These are phyloP conservation scores for Scaptodrosophila lebanonensis DNA, from an alignment of 1,140 invertebrate species.

Conservation along the genomic window DNA sequence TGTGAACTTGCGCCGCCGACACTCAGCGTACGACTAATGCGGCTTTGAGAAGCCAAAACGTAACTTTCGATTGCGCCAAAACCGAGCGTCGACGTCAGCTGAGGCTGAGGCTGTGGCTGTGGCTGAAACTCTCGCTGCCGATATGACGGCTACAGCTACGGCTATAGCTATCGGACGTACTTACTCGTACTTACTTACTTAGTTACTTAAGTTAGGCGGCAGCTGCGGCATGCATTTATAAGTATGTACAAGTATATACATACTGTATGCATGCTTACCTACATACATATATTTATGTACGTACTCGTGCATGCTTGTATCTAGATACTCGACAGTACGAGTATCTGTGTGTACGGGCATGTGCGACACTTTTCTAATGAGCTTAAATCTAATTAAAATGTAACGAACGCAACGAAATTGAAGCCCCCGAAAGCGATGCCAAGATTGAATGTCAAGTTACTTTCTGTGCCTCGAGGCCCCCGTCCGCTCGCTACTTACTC, in stretches of 20 bases:
- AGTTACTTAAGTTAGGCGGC: too few species aligned
- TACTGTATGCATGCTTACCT: too few species aligned
- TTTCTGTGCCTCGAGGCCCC: background rate
- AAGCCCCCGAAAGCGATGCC: constrained; percentile 24
- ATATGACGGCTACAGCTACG: constrained; percentile 1
- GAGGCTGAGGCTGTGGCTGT: background rate
- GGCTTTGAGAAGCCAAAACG: constrained; percentile 66
- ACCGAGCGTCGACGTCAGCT: constrained; percentile 18
- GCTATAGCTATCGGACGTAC: background rate
- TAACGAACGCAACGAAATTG: constrained; percentile 10
- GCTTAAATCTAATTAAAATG: constrained; percentile 17
- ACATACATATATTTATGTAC: too few species aligned
- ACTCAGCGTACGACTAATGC: constrained; percentile 62
- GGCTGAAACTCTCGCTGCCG: constrained; percentile 1
- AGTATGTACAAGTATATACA: too few species aligned
- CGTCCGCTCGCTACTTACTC: constrained; percentile 1
- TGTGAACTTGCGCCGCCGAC: constrained; percentile 63
- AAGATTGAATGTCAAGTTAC: constrained; percentile 23
- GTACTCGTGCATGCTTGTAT: background rate
- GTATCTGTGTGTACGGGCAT: too few species aligned
- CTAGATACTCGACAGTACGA: background rate
- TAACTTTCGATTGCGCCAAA: constrained; percentile 72
- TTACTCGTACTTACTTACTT: background rate
- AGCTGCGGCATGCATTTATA: too few species aligned
- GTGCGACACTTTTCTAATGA: too few species aligned